Percentiles rank a stretch among this genome's conserved stretches.
Evolutionary conservation across 2,888 invertebrate genomes (phyloP).

Genomic region (Nomada lathburiana): DNA sequence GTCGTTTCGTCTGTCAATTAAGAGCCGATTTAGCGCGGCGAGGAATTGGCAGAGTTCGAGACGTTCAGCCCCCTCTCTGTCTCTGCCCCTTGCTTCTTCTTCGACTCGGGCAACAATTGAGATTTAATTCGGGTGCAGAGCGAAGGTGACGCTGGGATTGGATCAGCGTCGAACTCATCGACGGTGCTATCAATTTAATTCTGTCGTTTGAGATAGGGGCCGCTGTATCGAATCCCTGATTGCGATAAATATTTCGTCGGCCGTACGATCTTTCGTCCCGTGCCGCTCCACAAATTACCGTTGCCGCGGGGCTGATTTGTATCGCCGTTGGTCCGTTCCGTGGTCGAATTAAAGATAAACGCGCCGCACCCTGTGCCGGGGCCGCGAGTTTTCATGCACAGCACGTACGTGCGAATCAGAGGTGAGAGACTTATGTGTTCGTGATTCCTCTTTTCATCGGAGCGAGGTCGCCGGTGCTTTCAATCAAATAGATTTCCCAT

Average conservation of each 20-base stretch:
- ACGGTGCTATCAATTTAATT: slow-evolving; percentile 44
- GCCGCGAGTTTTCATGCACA: neutral
- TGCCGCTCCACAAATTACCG: neutral
- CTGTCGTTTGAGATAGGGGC: neutral
- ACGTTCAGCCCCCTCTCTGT: slow-evolving; percentile 8
- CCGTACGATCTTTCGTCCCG: neutral
- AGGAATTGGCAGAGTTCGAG: slow-evolving; percentile 57
- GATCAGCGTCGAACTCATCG: slow-evolving; percentile 37
- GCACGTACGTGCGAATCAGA: neutral
- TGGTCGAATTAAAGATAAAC: slow-evolving; percentile 16
- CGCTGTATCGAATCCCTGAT: neutral
- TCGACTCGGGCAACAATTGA: slow-evolving; percentile 47
- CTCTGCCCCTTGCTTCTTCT: neutral
- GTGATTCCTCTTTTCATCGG: neutral
- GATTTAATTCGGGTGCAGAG: slow-evolving; percentile 50
- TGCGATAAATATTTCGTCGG: slow-evolving; percentile 17
- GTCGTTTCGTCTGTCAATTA: slow-evolving; percentile 64
- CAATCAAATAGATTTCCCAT: too few species aligned
- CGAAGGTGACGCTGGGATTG: slow-evolving; percentile 52
- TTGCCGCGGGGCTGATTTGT: neutral
- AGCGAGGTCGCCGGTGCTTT: too few species aligned
- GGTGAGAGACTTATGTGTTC: neutral
- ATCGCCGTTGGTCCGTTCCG: neutral
- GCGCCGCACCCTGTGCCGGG: neutral
- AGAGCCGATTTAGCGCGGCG: slow-evolving; percentile 55